Base-by-base conservation (phyloP, 35 echinoderm and acorn worm species). In the Chiridota heheva region DNA sequence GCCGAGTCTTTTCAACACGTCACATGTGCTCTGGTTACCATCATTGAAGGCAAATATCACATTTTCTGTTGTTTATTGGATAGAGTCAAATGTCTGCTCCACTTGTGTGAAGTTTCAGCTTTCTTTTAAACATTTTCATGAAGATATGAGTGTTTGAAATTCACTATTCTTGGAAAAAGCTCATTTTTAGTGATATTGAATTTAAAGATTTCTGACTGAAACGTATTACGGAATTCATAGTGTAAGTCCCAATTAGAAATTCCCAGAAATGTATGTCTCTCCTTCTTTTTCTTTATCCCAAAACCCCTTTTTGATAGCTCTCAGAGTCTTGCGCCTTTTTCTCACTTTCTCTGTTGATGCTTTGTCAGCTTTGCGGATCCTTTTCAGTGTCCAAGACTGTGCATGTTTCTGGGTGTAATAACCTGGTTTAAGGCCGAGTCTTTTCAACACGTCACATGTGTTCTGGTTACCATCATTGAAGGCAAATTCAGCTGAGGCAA, bases 271-370 rank as follows among this genome's bases (percentile, higher is more conserved):
- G 18, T 60, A 60, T 3, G 18, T 5, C n/a, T 5, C 58, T 3
- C 58, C 58, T 60, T 60, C 58, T 5, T n/a, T 18, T 60, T 60
- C 18, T 60, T 20, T 60, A 18, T 60, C 58, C 4, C 4, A 4
- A 60, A 60, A 60, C 18, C 58, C 58, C 32, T 60, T 60, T 60
- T 60, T 60, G 4, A 60, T 60, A 3, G 58, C 58, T 18, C 58
- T 60, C 4, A 60, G 61, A 35, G 6, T 29, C 18, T 65, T 65
- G 8, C 61, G 3, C 2, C 61, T 3, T 36, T 65, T 65, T 30
- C 39, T 65, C 2, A 65, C 61, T 65, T 4, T 4, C 2, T 4
- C n/a, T 36, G 26, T 10, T 6, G 61, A 65, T 6, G 12, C 27
- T 15, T 36, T 4, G n/a, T 2, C n/a, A 35, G 61, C 12, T 20